These are phyloP conservation scores for Boulengeromyrus knoepffleri DNA, from an alignment of 2,113 vertebrate species.

Conservation along the genomic window DNA sequence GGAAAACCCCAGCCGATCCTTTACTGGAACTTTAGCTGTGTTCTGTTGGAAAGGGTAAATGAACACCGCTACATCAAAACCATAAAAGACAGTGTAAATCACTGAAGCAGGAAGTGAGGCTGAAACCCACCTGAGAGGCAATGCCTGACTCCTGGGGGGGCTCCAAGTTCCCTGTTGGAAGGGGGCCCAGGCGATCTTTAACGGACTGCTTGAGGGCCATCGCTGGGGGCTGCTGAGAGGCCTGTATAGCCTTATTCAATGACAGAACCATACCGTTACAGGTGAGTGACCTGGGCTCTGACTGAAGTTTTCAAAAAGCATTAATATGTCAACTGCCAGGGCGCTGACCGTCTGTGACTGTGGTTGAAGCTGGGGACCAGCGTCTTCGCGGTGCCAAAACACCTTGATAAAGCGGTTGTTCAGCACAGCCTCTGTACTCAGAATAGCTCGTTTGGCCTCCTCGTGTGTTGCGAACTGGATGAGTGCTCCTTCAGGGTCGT, in stretches of 20 bases:
- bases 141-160: slow-evolving; percentile 65
- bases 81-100: not conserved
- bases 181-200: slow-evolving; percentile 88
- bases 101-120: not conserved
- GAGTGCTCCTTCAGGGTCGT: slow-evolving; percentile 88
- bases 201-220: slow-evolving; percentile 84
- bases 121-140: slow-evolving; percentile 69
- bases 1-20: slow-evolving; percentile 85
- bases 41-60: slow-evolving; percentile 57
- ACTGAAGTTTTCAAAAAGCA: not conserved
- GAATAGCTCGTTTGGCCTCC: slow-evolving; percentile 88
- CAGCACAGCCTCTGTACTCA: slow-evolving; percentile 92
- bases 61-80: not conserved
- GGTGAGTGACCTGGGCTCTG: no score
- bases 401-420: slow-evolving; percentile 97
- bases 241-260: slow-evolving; percentile 55
- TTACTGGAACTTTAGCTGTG: slow-evolving; percentile 79
- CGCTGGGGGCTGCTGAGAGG: slow-evolving; percentile 60
- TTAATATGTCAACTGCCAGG: not conserved
- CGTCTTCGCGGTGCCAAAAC: slow-evolving; percentile 85
- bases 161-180: slow-evolving; percentile 74
- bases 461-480: slow-evolving; percentile 90
- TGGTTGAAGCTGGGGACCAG: slow-evolving; percentile 45
- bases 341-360: slow-evolving; percentile 45
- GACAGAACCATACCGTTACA: not conserved